These are phyloP conservation scores for Caradrina clavipalpis DNA, from an alignment of 2,888 invertebrate species.

Conservation along the genomic window DNA sequence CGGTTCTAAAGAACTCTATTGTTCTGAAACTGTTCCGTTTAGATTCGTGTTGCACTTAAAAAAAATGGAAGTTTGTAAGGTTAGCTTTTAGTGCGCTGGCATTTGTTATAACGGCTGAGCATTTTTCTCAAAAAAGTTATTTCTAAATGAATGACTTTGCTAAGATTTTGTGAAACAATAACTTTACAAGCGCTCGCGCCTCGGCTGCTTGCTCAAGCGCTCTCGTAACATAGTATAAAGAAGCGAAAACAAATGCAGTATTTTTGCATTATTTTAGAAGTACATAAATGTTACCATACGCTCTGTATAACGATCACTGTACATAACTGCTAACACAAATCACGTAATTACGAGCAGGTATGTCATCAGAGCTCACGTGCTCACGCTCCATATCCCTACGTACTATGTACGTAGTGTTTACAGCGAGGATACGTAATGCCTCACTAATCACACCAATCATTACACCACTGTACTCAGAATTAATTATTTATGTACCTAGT, in stretches of 20 bases:
- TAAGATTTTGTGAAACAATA: conserved; percentile 4
- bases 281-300: neutral
- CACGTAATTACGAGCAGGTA: conserved; percentile 14
- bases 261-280: neutral
- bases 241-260: no score
- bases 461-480: conserved; percentile 4
- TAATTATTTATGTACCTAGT: conserved; percentile 14
- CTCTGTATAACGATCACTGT: conserved; percentile 3
- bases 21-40: conserved; percentile 18
- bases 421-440: conserved; percentile 4
- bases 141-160: conserved; percentile 5
- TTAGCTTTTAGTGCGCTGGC: neutral
- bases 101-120: neutral
- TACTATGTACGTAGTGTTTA: neutral
- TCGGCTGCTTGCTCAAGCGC: neutral
- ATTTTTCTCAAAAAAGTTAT: conserved; percentile 6
- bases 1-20: conserved; percentile 7
- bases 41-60: conserved; percentile 12
- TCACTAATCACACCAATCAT: conserved; percentile 36
- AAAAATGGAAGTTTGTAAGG: conserved; percentile 9
- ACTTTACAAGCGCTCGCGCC: conserved; percentile 1
- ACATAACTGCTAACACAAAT: conserved; percentile 17
- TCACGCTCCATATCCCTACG: neutral
- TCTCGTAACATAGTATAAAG: no score
- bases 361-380: conserved; percentile 10